These are phyloP conservation scores for Aethes cnicana DNA, from an alignment of 2,888 invertebrate genomes.

Conservation along the genomic window DNA sequence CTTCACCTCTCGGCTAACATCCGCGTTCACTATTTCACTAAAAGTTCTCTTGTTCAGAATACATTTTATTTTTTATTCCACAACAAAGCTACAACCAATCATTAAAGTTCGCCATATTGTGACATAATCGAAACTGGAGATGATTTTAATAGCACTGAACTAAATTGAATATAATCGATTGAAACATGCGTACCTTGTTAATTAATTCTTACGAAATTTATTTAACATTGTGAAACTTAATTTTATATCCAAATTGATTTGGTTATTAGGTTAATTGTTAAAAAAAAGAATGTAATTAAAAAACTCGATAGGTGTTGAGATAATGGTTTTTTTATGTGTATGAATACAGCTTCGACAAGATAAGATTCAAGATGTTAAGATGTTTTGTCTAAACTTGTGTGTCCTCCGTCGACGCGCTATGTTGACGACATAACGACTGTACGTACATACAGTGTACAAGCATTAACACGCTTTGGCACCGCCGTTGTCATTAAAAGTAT, in stretches of 20 bases:
- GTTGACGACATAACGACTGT: slow-evolving; percentile 3
- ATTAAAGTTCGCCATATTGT: no score
- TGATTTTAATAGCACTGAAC: no score
- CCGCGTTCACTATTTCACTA: slow-evolving; percentile 63
- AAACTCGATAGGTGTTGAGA: neutral
- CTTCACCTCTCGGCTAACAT: slow-evolving; percentile 71
- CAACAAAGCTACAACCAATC: no score
- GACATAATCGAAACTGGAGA: slow-evolving; percentile 31
- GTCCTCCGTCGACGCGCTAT: neutral
- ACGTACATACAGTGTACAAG: neutral
- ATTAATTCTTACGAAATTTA: slow-evolving; percentile 9
- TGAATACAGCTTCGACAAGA: no score
- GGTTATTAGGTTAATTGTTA: slow-evolving; percentile 13
- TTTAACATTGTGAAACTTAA: slow-evolving; percentile 20
- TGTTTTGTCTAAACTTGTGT: no score
- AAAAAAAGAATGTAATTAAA: neutral
- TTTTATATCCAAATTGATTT: slow-evolving; percentile 8
- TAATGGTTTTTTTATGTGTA: no score
- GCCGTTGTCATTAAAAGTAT: slow-evolving; percentile 12
- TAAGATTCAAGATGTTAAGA: no score
- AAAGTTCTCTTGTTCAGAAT: slow-evolving; percentile 53
- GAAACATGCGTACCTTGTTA: neutral
- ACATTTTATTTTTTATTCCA: no score
- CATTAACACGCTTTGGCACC: slow-evolving; percentile 15
- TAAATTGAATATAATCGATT: no score